Evolutionary conservation across 1,140 invertebrate species (phyloP), one percentile per base, ranked within the genome.

Genomic region (Pseudobourletiella spinata): DNA sequence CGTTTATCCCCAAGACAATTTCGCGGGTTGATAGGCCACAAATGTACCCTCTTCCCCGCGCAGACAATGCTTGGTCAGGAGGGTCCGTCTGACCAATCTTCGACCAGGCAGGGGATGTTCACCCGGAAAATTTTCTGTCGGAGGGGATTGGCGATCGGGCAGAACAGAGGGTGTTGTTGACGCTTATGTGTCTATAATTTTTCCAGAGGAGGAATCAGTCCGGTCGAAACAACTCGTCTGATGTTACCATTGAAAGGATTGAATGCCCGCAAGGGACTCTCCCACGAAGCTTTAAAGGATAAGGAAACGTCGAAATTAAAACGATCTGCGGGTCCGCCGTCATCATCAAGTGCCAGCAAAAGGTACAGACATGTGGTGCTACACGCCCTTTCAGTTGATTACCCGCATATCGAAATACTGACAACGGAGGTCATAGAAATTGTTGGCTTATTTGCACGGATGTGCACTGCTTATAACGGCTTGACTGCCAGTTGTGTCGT

Each of bases 321-420:
- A 54, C 50, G 65, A 11, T 57, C 65, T 15, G 65, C 65, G 16
- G 61, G 55, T 43, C 22, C 65, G 15, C 30, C 59, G 11, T 48
- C 61, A 2, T 57, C 65, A 16, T 43, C 61, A 15, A 63, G 39
- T 26, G 50, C 65, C 4, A 67, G 58, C 43, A 67, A 67, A 63
- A 67, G 65, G 65, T 67, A 67, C 29, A 46, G 6, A 6, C 4
- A 25, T 15, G 15, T 30, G n/a, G 39, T 48, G 25, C 39, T 25
- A 11, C 22, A 4, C 4, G 0, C 0, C 24, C 4, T 30, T 24
- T 18, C 35, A 11, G 25, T 18, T 39, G 18, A 2, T 39, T 39
- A 20, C 20, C 11, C 11, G 35, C n/a, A 11, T 39, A 11, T n/a
- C 11, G n/a, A 39, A 11, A 11, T 39, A n/a, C 35, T 39, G 11